These are phyloP conservation scores for Nasonia oneida DNA, from an alignment of 2,888 invertebrate species.

Conservation along the genomic window DNA sequence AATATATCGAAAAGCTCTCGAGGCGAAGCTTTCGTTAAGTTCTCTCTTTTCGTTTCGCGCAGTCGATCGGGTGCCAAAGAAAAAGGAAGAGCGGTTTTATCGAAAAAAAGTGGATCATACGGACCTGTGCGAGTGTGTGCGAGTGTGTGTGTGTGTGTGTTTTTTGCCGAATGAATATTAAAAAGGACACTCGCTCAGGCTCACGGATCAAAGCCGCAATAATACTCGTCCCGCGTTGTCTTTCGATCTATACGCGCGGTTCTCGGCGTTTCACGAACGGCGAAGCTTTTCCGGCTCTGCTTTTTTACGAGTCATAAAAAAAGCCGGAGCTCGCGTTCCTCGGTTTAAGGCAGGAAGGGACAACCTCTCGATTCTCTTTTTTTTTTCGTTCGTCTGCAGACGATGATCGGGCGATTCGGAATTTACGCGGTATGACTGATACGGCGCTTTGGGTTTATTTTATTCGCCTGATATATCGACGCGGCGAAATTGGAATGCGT, in stretches of 20 bases:
- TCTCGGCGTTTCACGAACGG: slow-evolving; percentile 37
- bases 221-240: background rate
- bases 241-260: slow-evolving; percentile 19
- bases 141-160: too few species aligned
- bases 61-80: background rate
- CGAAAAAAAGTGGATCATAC: background rate
- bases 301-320: slow-evolving; percentile 56
- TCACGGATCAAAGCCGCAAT: slow-evolving; percentile 22
- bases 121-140: background rate
- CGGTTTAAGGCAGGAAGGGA: background rate
- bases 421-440: background rate
- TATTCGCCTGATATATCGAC: background rate
- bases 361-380: background rate
- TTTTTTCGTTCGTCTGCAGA: background rate
- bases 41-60: background rate
- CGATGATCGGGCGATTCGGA: background rate
- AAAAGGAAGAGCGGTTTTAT: background rate
- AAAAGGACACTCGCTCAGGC: background rate
- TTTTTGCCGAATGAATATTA: slow-evolving; percentile 8
- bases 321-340: background rate
- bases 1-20: slow-evolving; percentile 23
- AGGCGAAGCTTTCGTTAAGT: background rate
- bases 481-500: slow-evolving; percentile 1
- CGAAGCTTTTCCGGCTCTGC: slow-evolving; percentile 34
- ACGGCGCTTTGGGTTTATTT: background rate